Percentiles rank a stretch among this genome's conserved stretches.
These are phyloP conservation scores for Psittacula cyanocephala DNA, from an alignment of 2,113 vertebrate species.

Conservation along the genomic window DNA sequence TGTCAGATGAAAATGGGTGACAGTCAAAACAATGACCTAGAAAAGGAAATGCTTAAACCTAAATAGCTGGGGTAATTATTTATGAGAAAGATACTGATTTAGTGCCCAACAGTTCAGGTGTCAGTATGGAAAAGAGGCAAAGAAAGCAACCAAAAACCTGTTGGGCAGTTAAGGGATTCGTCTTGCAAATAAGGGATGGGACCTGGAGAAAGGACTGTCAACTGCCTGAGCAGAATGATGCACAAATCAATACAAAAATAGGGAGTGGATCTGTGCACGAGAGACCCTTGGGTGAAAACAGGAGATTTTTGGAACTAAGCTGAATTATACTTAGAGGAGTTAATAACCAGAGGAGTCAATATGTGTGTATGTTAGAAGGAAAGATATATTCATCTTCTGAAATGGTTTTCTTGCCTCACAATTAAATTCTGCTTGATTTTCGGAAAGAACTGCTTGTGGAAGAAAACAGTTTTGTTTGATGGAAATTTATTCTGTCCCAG, in stretches of 20 bases:
- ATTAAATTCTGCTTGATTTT: not conserved
- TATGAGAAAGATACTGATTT: not conserved
- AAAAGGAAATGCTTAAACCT: not conserved
- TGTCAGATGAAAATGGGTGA: not conserved
- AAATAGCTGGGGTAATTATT: not conserved
- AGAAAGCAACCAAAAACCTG: not conserved
- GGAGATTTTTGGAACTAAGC: not conserved
- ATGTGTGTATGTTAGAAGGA: rapidly evolving
- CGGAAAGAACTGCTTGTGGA: not conserved
- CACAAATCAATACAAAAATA: not conserved
- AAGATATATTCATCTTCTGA: not conserved
- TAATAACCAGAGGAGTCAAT: not conserved
- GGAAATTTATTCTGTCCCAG: not conserved
- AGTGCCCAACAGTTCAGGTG: not conserved
- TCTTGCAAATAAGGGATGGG: not conserved
- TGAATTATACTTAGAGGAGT: not conserved
- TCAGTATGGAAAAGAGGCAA: not conserved
- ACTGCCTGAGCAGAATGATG: not conserved
- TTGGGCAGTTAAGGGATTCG: not conserved
- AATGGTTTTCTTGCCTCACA: not conserved
- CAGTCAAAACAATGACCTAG: not conserved
- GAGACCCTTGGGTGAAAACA: not conserved
- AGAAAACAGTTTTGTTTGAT: not conserved
- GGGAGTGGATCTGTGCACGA: not conserved
- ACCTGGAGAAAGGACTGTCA: not conserved